Conservation (phyloP, 2,113 vertebrate species). For the Zeus faber region DNA sequence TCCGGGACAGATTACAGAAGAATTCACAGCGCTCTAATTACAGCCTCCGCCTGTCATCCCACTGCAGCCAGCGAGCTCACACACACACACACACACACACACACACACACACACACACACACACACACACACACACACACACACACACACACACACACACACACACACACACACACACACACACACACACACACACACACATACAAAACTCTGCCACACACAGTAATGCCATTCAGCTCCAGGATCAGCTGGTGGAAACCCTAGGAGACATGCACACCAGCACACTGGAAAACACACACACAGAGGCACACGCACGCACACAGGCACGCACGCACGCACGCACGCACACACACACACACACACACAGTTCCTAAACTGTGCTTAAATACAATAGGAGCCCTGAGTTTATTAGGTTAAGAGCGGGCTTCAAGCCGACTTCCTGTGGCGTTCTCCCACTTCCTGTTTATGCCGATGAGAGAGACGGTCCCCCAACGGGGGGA, state of each 20-base stretch:
- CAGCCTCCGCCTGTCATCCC: conserved; percentile 42
- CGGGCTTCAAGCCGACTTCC: conserved; percentile 42
- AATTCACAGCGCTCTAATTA: conserved; percentile 63
- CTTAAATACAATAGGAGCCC: no score
- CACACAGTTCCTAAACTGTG: no score
- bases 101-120: neutral
- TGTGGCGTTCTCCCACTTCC: conserved; percentile 55
- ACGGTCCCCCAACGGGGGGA: conserved; percentile 29
- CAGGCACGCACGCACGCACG: neutral
- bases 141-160: neutral
- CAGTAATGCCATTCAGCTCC: conserved; percentile 40
- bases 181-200: neutral
- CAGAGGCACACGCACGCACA: neutral
- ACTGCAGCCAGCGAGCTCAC: conserved; percentile 6
- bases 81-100: neutral
- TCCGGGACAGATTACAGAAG: conserved; percentile 61
- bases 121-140: neutral
- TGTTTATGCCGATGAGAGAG: conserved; percentile 58
- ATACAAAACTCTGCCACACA: conserved; percentile 5
- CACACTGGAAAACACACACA: neutral
- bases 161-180: neutral
- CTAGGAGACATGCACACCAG: neutral
- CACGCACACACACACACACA: conserved; percentile 1
- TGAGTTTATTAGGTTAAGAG: conserved; percentile 43
- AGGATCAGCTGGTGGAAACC: conserved; percentile 13